Evolutionary conservation across 1,140 invertebrate species (phyloP).

Genomic region (Pemphigus obesinymphae): DNA sequence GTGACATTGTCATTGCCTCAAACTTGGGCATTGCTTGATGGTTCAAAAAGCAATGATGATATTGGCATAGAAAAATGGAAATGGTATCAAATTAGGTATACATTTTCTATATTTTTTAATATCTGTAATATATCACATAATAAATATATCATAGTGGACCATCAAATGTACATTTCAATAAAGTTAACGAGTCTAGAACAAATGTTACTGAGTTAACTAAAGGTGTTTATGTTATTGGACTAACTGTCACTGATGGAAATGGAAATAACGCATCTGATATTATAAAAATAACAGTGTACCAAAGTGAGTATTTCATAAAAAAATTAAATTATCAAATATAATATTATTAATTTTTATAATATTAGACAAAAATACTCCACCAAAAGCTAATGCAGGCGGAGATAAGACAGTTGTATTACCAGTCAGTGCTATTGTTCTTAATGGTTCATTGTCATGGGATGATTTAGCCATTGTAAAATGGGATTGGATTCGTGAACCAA

Average conservation of each 20-base stretch:
- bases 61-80: constrained; percentile 73
- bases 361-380: constrained; percentile 81
- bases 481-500: constrained; percentile 74
- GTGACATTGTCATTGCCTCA: constrained; percentile 71
- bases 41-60: constrained; percentile 76
- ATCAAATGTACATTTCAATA: constrained; percentile 52
- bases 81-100: constrained; percentile 72
- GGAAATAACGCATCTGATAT: constrained; percentile 70
- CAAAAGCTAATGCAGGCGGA: constrained; percentile 61
- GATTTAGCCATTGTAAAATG: constrained; percentile 81
- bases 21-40: constrained; percentile 73
- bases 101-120: not conserved
- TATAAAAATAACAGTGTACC: constrained; percentile 75
- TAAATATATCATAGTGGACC: constrained; percentile 53
- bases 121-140: not conserved
- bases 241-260: constrained; percentile 79
- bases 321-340: not conserved
- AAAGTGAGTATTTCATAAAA: constrained; percentile 63
- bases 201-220: constrained; percentile 77
- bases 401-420: constrained; percentile 70
- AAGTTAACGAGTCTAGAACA: constrained; percentile 58
- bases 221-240: constrained; percentile 75
- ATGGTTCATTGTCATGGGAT: constrained; percentile 80
- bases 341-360: not conserved
- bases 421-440: constrained; percentile 68